Evolutionary conservation across 2,888 invertebrate genomes (phyloP), one percentile per base, ranked within the genome.

Genomic region (Andrena trimmerana): DNA sequence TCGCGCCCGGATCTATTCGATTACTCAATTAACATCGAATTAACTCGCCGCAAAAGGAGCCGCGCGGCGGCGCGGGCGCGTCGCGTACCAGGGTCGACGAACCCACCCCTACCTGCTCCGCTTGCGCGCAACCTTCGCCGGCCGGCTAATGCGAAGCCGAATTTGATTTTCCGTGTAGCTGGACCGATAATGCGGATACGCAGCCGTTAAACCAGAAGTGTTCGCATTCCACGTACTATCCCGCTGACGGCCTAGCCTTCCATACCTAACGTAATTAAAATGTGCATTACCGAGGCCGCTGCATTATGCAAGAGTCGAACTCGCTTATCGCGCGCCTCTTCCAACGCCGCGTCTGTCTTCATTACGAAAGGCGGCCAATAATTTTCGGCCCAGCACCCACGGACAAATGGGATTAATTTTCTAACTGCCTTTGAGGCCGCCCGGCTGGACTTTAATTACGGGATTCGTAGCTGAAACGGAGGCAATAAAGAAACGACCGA

Each of bases 211-310:
- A 84, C 85, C 85, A 80, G 83, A 87, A 88, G 83, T 84, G 78
- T 79, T 82, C 81, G 79, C 81, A 73, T 85, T 84, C 86, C 80
- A 79, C 78, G 54, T 79, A 69, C 57, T 67, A 82, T 36, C 63
- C 73, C 71, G 74, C 69, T 68, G 78, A 78, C 75, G 81, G 82
- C 72, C 84, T 63, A 79, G 71, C 86, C 82, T 85, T 78, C 84
- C 83, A 70, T 81, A 86, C 83, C 81, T 90, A 90, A 91, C 87
- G 88, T 81, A 85, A 90, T 90, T 90, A 90, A 90, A 84, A 88
- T 85, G 88, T 90, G 88, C 89, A 90, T 90, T 90, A 90, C 82
- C 83, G 83, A 78, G 79, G 68, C 77, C 81, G 67, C 63, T 81
- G 78, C 81, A 85, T 88, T 86, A 88, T 81, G 80, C 86, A 52